These are phyloP conservation scores for Nemotelus pantherinus DNA, from an alignment of 2,888 invertebrate genomes.

Conservation along the genomic window DNA sequence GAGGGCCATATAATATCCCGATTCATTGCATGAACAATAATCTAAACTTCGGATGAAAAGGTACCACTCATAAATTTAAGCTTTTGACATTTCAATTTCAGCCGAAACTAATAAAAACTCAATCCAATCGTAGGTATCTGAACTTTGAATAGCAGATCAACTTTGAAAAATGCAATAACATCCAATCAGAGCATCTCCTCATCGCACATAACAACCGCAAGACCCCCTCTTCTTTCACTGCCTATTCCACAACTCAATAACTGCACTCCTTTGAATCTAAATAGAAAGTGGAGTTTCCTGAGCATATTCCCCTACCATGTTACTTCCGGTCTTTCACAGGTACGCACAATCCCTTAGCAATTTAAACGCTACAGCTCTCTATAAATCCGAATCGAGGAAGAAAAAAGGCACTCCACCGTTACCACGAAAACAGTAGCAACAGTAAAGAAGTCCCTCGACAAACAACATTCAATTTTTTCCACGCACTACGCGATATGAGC, in stretches of 20 bases:
- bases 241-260: neutral
- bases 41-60: neutral
- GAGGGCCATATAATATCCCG: too few relatives aligned
- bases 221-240: neutral
- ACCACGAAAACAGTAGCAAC: constrained; percentile 3
- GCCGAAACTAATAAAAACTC: neutral
- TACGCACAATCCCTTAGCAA: constrained; percentile 8
- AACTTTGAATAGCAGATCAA: neutral
- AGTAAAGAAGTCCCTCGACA: neutral
- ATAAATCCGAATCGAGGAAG: constrained; percentile 1
- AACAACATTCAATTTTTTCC: constrained; percentile 15
- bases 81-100: constrained; percentile 26
- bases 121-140: neutral
- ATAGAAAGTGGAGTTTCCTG: neutral
- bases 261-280: neutral
- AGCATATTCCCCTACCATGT: neutral
- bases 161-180: constrained; percentile 27
- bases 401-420: neutral
- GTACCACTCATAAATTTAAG: neutral
- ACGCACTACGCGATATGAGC: constrained; percentile 25
- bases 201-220: neutral
- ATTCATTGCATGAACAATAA: neutral
- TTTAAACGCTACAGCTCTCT: neutral
- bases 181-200: constrained; percentile 23
- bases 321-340: neutral